A percentile compares a stretch with the other conserved stretches of the same genome.
phyloP scores from a whole-genome alignment of 2,797 vertebrate genomes.

The Apogon talboti region DNA sequence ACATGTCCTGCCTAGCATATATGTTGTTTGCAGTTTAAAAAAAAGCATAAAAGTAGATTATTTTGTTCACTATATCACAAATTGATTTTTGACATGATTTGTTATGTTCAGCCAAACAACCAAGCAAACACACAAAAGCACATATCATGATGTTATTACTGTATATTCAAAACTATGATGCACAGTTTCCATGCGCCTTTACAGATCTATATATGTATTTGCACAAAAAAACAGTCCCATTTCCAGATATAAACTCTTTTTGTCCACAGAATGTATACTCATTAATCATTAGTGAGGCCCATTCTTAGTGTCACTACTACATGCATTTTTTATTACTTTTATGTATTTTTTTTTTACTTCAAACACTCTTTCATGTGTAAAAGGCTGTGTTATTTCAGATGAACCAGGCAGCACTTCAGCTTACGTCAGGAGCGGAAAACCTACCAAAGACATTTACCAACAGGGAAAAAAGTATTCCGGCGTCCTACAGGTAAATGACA shows the following conservation, averaged over 20 bases:
- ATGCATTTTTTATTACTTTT: conserved; percentile 31
- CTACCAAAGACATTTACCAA: conserved; percentile 51
- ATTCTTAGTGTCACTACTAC: conserved; percentile 11
- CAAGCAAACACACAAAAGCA: too few relatives aligned
- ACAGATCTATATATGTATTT: not conserved
- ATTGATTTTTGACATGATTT: too few relatives aligned
- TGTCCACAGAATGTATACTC: not conserved
- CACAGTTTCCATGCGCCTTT: conserved; percentile 6
- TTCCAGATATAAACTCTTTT: not conserved
- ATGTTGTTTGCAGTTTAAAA: too few relatives aligned
- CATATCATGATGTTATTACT: too few relatives aligned
- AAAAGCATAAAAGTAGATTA: too few relatives aligned
- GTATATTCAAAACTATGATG: not conserved
- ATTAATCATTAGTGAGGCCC: conserved; percentile 9
- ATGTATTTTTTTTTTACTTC: conserved; percentile 18
- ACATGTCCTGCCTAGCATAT: too few relatives aligned
- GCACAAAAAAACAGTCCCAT: not conserved
- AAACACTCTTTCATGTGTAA: conserved; percentile 11
- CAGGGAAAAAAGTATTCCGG: conserved; percentile 58
- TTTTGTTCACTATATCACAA: too few relatives aligned
- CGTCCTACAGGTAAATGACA: conserved; percentile 59
- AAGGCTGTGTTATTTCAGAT: conserved; percentile 29
- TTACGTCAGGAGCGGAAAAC: conserved; percentile 46
- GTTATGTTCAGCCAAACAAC: too few relatives aligned
- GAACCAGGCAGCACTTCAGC: conserved; percentile 29